Evolutionary conservation across 2,113 vertebrate species (phyloP).

Genomic region (Leiothrix lutea): DNA sequence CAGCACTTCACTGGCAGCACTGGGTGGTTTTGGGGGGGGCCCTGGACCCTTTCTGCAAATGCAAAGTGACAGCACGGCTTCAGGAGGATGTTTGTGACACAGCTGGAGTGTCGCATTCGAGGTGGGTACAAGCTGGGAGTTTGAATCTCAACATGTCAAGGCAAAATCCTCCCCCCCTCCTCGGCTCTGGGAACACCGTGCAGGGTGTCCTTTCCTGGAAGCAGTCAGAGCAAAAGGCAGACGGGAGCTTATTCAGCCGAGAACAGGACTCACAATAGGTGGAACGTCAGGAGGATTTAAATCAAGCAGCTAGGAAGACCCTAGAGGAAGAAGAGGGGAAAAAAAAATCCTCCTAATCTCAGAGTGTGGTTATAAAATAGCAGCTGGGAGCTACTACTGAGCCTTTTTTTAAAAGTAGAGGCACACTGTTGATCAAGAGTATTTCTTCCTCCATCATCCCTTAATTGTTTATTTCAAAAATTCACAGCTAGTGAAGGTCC

Average conservation of each 20-base stretch:
- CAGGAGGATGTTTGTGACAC: background rate
- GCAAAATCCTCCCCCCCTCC: background rate
- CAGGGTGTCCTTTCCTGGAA: constrained; percentile 23
- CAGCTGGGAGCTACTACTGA: background rate
- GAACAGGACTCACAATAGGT: constrained; percentile 26
- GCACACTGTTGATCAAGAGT: background rate
- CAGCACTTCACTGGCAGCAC: background rate
- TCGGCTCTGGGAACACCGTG: fast-evolving
- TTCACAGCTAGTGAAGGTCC: background rate
- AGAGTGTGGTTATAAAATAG: background rate
- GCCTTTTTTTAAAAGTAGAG: background rate
- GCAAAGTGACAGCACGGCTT: background rate
- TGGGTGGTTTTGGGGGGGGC: background rate
- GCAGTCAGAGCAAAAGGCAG: constrained; percentile 7
- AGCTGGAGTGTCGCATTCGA: constrained; percentile 6
- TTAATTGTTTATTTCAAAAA: background rate
- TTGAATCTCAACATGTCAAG: background rate
- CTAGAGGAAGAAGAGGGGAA: background rate
- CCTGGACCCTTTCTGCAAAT: background rate
- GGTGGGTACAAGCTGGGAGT: background rate
- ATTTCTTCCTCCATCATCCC: background rate
- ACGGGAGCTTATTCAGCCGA: background rate
- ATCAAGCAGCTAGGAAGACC: constrained; percentile 3
- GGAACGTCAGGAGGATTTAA: constrained; percentile 63
- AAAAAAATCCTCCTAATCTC: background rate